Conservation (phyloP, 2,113 vertebrate genomes). For the Amazona guildingii region DNA sequence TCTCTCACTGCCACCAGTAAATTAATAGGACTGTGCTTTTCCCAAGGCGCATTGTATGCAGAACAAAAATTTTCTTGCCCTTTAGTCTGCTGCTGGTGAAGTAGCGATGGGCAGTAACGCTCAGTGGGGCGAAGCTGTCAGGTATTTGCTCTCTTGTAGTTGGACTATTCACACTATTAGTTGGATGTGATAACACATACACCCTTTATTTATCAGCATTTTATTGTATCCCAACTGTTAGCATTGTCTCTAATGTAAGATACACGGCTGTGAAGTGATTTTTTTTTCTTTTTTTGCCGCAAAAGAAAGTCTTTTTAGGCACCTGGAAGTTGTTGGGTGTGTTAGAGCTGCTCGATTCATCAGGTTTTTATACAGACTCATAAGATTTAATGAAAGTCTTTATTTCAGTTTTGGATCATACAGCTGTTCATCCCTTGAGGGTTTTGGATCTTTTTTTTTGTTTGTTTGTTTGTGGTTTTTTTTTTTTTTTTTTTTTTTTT, state of each 20-base stretch:
- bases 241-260: constrained; percentile 14
- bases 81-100: constrained; percentile 5
- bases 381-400: neutral
- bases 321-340: neutral
- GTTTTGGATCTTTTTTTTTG: neutral
- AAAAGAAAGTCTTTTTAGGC: neutral
- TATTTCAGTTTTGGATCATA: neutral
- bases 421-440: neutral
- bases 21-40: constrained; percentile 47
- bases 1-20: constrained; percentile 49
- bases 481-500: too few species aligned
- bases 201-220: neutral
- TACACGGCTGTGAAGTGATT: constrained; percentile 4
- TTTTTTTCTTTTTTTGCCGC: neutral
- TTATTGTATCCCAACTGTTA: constrained; percentile 10
- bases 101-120: neutral
- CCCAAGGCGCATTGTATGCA: constrained; percentile 14
- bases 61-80: constrained; percentile 30
- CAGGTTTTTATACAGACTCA: neutral
- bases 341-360: neutral
- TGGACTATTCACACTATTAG: neutral
- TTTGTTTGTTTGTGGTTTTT: too few species aligned
- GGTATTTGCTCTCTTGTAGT: constrained; percentile 7
- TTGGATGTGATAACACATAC: neutral
- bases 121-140: neutral